A percentile compares a stretch with the other conserved stretches of the same genome.
These are phyloP conservation scores for Drosophila repletoides DNA, from an alignment of 1,140 invertebrate genomes.

Conservation along the genomic window DNA sequence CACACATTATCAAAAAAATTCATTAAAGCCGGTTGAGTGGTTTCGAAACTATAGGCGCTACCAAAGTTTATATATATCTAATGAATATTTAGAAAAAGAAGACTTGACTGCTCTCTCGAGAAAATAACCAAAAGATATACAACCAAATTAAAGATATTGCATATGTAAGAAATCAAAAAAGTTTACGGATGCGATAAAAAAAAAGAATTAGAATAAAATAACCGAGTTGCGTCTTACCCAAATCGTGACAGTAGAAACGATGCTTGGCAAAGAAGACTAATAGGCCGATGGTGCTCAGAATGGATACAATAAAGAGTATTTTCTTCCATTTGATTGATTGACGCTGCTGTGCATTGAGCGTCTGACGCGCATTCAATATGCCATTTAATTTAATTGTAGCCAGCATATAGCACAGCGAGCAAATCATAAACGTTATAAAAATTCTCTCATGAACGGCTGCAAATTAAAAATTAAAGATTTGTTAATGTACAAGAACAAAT, in stretches of 20 bases:
- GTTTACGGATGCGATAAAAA: too few relatives aligned
- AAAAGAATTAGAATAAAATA: background rate
- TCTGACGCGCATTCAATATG: slow-evolving; percentile 80
- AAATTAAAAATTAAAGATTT: slow-evolving; percentile 82
- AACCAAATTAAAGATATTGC: too few relatives aligned
- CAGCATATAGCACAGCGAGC: slow-evolving; percentile 93
- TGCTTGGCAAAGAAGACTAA: slow-evolving; percentile 94
- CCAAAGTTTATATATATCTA: too few relatives aligned
- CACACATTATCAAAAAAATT: too few relatives aligned
- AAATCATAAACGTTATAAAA: slow-evolving; percentile 95
- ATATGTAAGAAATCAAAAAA: too few relatives aligned
- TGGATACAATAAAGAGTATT: slow-evolving; percentile 89
- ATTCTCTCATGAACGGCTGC: slow-evolving; percentile 95
- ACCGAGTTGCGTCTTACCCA: slow-evolving; percentile 85
- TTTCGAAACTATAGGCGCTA: too few relatives aligned
- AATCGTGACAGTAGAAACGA: slow-evolving; percentile 92
- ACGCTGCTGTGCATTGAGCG: slow-evolving; percentile 71
- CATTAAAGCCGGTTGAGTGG: too few relatives aligned
- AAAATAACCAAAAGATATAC: too few relatives aligned
- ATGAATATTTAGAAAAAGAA: too few relatives aligned
- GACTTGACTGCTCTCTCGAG: too few relatives aligned
- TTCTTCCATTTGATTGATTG: slow-evolving; percentile 87
- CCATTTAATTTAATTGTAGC: slow-evolving; percentile 76
- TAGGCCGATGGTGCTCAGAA: slow-evolving; percentile 90
- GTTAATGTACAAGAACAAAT: too few relatives aligned